Evolutionary conservation across 2,888 invertebrate genomes (phyloP).

Genomic region (Drosophila nigritarsus): DNA sequence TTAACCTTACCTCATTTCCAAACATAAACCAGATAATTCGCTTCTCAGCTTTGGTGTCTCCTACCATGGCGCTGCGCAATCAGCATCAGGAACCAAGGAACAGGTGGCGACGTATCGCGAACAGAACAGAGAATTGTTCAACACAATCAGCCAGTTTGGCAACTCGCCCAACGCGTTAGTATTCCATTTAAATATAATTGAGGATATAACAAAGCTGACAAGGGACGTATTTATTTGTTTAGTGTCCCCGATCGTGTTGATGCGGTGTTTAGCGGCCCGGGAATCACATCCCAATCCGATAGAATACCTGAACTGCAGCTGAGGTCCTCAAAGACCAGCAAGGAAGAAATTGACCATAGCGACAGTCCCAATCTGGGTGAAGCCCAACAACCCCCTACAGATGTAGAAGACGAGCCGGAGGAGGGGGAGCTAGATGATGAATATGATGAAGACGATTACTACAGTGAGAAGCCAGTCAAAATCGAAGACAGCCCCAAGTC

Average conservation of each 20-base stretch:
- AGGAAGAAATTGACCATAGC: slow-evolving; percentile 62
- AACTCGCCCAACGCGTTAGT: slow-evolving; percentile 80
- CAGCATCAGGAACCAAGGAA: slow-evolving; percentile 90
- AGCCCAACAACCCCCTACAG: slow-evolving; percentile 81
- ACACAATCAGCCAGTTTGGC: slow-evolving; percentile 86
- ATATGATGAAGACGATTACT: slow-evolving; percentile 87
- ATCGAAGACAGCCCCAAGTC: slow-evolving; percentile 64
- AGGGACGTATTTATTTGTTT: background rate
- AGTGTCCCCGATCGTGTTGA: slow-evolving; percentile 84
- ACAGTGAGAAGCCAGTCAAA: slow-evolving; percentile 85
- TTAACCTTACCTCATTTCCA: background rate
- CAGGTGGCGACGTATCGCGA: slow-evolving; percentile 87
- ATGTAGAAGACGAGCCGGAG: slow-evolving; percentile 87
- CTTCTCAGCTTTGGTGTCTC: slow-evolving; percentile 89
- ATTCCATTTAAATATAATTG: background rate
- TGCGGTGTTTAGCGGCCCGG: slow-evolving; percentile 78
- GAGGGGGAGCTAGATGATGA: slow-evolving; percentile 86
- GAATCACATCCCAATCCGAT: slow-evolving; percentile 65
- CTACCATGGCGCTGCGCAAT: slow-evolving; percentile 92
- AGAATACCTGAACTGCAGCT: slow-evolving; percentile 78
- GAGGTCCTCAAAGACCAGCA: slow-evolving; percentile 78
- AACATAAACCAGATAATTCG: background rate
- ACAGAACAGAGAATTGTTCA: slow-evolving; percentile 89
- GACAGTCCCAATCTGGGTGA: slow-evolving; percentile 61
- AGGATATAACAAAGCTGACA: background rate